Base-by-base conservation (phyloP, 2,888 invertebrate genomes). In the Nomada fabriciana region DNA sequence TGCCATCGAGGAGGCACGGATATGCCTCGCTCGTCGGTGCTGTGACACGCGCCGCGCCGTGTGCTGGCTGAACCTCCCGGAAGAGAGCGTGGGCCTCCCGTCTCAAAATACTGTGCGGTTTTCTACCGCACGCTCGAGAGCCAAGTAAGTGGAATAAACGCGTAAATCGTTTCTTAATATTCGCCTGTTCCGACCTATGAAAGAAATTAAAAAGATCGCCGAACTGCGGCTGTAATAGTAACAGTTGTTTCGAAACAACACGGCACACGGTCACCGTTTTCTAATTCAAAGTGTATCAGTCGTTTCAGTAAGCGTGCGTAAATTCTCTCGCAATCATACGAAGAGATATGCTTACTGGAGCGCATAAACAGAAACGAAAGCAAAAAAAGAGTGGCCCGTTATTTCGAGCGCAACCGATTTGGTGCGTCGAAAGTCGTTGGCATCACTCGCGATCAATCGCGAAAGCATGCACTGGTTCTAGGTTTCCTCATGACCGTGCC, bases 141-240 rank as follows among this genome's bases (percentile, higher is more conserved):
- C 88, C 92, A 92, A 91, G 92, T 92, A 92, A 92, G 92, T 91
- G 89, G 76, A 90, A 90, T 78, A 87, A 88, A 86, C 80, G 72
- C 77, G 73, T 64, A 72, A 61, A 73, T 50, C 53, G 52, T 68
- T 60, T 57, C 42, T 47, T 53, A 43, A 29, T 59, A 29, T 65
- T 25, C 55, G 4, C 67, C 63, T 68, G 29, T 60, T 50, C 25
- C 23, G 50, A 25, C 23, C 23, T 10, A 36, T 64, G 42, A 43
- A 23, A 25, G 55, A 71, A 47, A 47, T 13, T 11, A 15, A 47
- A 47, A 47, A 13, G 47, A 25, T 61, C 55, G n/a, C n/a, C 11
- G 47, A 29, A 20, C 52, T 36, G 13, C 47, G 42, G 59, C 23
- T 60, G 18, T 69, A 57, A 20, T 36, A 55, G n/a, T 57, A 75